phyloP scores from a whole-genome alignment of 2,888 invertebrate genomes.

The Sphaeridia pumilis region DNA sequence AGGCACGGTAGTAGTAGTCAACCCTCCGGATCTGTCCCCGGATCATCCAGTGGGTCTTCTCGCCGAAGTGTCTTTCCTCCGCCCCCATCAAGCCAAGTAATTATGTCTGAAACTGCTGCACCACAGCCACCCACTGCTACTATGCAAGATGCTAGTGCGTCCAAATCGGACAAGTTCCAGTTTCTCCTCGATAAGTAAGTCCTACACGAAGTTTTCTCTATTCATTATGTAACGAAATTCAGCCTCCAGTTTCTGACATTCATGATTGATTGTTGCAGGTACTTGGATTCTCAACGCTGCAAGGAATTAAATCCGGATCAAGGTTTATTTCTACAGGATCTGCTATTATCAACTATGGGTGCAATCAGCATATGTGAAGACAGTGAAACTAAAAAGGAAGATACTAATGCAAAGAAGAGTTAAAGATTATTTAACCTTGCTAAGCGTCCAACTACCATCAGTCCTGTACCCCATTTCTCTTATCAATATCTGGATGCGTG shows the following conservation, averaged over 20 bases:
- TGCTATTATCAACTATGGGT: conserved; percentile 50
- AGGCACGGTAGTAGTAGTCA: conserved; percentile 33
- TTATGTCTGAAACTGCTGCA: conserved; percentile 28
- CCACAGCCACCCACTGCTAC: conserved; percentile 25
- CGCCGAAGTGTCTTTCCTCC: conserved; percentile 35
- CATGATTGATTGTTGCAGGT: conserved; percentile 39
- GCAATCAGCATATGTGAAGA: conserved; percentile 2
- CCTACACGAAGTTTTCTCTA: neutral
- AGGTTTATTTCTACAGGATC: conserved; percentile 57
- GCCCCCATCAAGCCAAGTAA: conserved; percentile 32
- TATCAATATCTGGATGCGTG: too few species aligned
- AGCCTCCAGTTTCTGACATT: neutral
- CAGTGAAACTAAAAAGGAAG: conserved; percentile 7
- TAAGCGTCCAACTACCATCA: too few species aligned
- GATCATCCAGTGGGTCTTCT: conserved; percentile 43
- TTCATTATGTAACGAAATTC: too few species aligned
- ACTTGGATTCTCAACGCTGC: conserved; percentile 42
- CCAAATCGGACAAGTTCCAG: conserved; percentile 40
- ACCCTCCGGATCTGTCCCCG: conserved; percentile 41
- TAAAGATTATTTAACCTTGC: too few species aligned
- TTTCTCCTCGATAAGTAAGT: conserved; percentile 43
- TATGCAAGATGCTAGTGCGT: conserved; percentile 38
- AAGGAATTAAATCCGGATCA: conserved; percentile 47
- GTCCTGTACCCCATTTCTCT: too few species aligned
- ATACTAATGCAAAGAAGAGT: too few species aligned